Conservation (phyloP, 2,888 invertebrate genomes). For the Brachypterus glaber region DNA sequence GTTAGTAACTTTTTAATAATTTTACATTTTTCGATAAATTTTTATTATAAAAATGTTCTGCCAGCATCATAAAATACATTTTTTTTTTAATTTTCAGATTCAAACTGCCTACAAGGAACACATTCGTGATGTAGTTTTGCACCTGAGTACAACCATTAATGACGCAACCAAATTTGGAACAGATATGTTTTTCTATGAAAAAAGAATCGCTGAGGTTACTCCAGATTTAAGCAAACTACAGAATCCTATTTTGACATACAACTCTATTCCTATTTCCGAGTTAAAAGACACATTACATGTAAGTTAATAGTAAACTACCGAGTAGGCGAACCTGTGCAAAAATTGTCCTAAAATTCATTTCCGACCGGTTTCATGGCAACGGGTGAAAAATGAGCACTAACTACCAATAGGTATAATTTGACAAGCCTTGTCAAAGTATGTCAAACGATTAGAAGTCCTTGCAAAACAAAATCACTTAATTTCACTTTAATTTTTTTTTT, state of each 20-base stretch:
- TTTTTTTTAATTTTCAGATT: constrained; percentile 33
- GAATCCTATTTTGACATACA: constrained; percentile 38
- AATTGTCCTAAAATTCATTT: too few species aligned
- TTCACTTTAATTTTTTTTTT: too few species aligned
- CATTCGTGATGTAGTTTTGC: constrained; percentile 43
- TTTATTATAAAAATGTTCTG: not conserved
- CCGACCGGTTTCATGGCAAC: too few species aligned
- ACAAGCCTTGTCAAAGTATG: too few species aligned
- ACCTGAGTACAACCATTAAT: constrained; percentile 40
- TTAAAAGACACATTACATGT: constrained; percentile 40
- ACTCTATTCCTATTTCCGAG: constrained; percentile 38
- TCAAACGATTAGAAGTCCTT: too few species aligned
- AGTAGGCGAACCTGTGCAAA: too few species aligned
- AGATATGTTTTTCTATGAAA: constrained; percentile 47
- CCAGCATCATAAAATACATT: not conserved
- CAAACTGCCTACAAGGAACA: constrained; percentile 43
- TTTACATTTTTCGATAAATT: not conserved
- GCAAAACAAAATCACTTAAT: too few species aligned
- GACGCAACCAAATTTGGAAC: constrained; percentile 43
- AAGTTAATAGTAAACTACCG: too few species aligned
- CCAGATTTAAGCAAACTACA: constrained; percentile 34
- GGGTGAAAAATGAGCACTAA: too few species aligned
- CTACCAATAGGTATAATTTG: too few species aligned
- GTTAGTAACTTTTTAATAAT: too few species aligned
- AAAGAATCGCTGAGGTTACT: constrained; percentile 45